Base-by-base conservation (phyloP, 2,888 invertebrate species). In the Iselma pallidipennis region DNA sequence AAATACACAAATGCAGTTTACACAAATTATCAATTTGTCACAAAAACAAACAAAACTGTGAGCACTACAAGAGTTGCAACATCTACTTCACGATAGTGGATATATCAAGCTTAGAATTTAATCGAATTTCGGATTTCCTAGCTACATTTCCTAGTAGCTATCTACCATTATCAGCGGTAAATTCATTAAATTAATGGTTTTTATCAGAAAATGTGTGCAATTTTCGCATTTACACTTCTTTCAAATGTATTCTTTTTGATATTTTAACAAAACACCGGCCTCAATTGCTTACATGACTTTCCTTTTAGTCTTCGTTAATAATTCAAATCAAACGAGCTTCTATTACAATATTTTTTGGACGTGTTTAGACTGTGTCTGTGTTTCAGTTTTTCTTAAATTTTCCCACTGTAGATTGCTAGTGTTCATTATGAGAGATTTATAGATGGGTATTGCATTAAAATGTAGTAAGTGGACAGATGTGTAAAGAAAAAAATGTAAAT, bases 261-360 rank as follows among this genome's bases (percentile, higher is more conserved):
- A n/a, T n/a, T n/a, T n/a, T n/a, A n/a, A n/a, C n/a, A n/a, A n/a
- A n/a, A n/a, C n/a, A 51, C 42, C 51, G 10, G 31, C 31, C 29
- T 10, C 50, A 31, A 33, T 49, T 55, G 48, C 49, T 51, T 37
- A 61, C 60, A 61, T 19, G 60, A 49, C 51, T 61, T 61, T 52
- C 56, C 60, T 61, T 61, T 61, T 61, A 61, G 31, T 21, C 1
- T 28, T 50, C 42, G 33, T 55, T 42, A 54, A 55, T 59, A 55
- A 55, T 50, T 49, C 49, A 55, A 23, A 33, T n/a, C n/a, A n/a
- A n/a, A n/a, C n/a, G n/a, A 19, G 55, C 55, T 33, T 53, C 54
- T n/a, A n/a, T n/a, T n/a, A 16, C 16, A 37, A 37, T 37, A 16
- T 37, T 37, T 37, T n/a, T 37, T 37, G 42, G 42, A 37, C 16